Percentiles rank a stretch among this genome's conserved stretches.
Conservation (phyloP, 2,113 vertebrate genomes). For the Takifugu bimaculatus region DNA sequence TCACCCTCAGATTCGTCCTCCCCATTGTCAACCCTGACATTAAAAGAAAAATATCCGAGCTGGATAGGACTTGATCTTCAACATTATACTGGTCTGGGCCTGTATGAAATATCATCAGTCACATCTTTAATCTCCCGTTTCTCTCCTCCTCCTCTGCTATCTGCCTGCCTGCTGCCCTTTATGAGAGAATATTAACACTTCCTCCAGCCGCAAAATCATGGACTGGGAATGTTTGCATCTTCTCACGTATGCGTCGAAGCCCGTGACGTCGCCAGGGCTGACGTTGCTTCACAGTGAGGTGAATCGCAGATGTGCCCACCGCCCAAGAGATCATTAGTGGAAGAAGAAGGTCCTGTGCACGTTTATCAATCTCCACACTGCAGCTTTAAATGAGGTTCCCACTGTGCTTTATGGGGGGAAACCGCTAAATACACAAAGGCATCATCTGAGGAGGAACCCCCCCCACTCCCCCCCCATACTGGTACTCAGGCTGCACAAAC, state of each 20-base stretch:
- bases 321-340: neutral
- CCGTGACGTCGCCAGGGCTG: neutral
- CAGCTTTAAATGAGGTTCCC: neutral
- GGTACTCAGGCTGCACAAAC: neutral
- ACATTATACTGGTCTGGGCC: constrained; percentile 50
- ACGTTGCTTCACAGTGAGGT: neutral
- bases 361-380: neutral
- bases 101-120: constrained; percentile 50
- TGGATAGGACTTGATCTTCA: constrained; percentile 60
- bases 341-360: neutral
- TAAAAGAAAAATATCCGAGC: constrained; percentile 59
- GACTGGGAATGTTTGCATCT: neutral
- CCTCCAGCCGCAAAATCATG: constrained; percentile 4
- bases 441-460: too few species aligned
- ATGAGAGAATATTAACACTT: constrained; percentile 1
- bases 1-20: constrained; percentile 34
- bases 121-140: constrained; percentile 46
- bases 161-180: constrained; percentile 19
- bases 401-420: neutral
- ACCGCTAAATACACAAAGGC: too few species aligned
- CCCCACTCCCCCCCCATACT: too few species aligned
- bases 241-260: neutral
- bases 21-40: constrained; percentile 50
- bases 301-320: neutral
- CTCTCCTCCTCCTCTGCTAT: constrained; percentile 35